Evolutionary conservation across 1,140 invertebrate genomes (phyloP), one percentile per base, ranked within the genome.

Genomic region (Drosophila kepulauana): DNA sequence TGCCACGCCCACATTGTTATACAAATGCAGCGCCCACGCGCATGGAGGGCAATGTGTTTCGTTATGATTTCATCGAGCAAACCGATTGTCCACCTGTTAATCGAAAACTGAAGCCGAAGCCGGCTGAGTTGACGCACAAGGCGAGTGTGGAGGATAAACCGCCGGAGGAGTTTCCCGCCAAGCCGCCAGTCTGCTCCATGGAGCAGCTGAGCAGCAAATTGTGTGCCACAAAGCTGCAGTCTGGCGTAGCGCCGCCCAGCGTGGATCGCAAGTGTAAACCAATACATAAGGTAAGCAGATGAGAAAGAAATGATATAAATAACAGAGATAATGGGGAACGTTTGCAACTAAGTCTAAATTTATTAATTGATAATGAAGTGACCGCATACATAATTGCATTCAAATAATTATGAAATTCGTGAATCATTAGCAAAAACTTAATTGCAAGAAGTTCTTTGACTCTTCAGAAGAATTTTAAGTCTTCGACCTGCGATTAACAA

Each of bases 61-160:
- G 93, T 56, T 94, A 94, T 80, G 94, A 95, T 91, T 91, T 93
- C 52, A 92, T 93, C 38, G 88, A 92, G 58, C 82, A 84, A 46
- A 92, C 93, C 16, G 85, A 94, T 46, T 96, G 97, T 6, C 96
- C 96, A 3, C 93, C 94, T 6, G 96, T 97, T 30, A 96, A 98
- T 88, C 93, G 97, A 10, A 95, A 95, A 48, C 93, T 98, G 1
- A 98, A 98, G 91, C 97, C 97, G 13, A 95, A 78, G 91, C 94
- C 59, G 30, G 35, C 52, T 7, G 41, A 43, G 41, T 43, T 43
- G n/a, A 43, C 41, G 41, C 41, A 43, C 41, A 43, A 43, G 41
- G 41, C 41, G 11, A 43, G 41, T 1, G 41, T 43, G 41, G 41
- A 43, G 41, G 41, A 43, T 15, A 95, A 78, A 91, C 94, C 59